Base-by-base conservation (phyloP, 2,888 invertebrate genomes). In the Druceiella hillmani region DNA sequence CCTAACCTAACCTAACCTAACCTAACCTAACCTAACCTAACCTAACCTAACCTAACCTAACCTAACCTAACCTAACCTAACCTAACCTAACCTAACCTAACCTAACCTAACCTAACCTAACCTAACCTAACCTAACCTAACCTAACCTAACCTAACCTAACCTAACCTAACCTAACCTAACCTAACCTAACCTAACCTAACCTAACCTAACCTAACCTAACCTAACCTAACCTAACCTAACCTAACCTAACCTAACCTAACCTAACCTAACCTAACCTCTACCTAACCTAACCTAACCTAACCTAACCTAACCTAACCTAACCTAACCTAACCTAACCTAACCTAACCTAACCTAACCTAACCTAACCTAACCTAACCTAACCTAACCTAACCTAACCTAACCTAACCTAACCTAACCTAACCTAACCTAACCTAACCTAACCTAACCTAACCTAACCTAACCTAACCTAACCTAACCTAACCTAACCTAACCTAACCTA, bases 401-500 rank as follows among this genome's bases (percentile, higher is more conserved):
- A 30, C 9, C 13, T 6, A 9, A 30, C 6, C 5, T 14, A 6
- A 6, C 30, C 6, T 5, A 12, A 5, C 10, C 12, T 9, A 6
- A 14, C 14, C 14, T 14, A 30, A 30, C 30, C 30, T 7, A 14
- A 12, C 14, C 14, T 30, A 30, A 30, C 30, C 30, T 30, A 30
- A 30, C 30, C 30, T 30, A 30, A 30, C 30, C 30, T 30, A 30
- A 30, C 30, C 45, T 45, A 42, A 45, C 45, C 45, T 45, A 38
- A 45, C 42, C 45, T 45, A 42, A 45, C 45, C 42, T 42, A 40
- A 40, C 40, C 40, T 40, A 40, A 40, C 36, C 40, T 40, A 40
- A 40, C 40, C 40, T 40, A 40, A 40, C 40, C 40, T 40, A 40
- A 40, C 40, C 40, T 40, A 40, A 40, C 40, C 40, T 35, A 40